phyloP scores from a whole-genome alignment of 1,140 invertebrate genomes.

The Plectrocnemia conspersa region DNA sequence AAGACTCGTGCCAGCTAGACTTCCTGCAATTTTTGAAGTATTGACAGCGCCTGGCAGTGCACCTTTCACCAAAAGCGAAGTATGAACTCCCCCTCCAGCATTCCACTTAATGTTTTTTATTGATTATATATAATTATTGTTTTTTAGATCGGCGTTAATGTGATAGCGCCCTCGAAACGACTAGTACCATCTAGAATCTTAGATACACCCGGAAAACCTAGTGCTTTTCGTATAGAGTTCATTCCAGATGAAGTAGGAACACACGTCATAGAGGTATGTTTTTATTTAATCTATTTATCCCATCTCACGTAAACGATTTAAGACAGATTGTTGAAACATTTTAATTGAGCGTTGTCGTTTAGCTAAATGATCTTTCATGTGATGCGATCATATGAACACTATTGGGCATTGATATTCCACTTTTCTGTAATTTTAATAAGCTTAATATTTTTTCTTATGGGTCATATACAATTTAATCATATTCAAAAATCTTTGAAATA shows the following conservation, averaged over 20 bases:
- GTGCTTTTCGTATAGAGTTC: constrained; percentile 84
- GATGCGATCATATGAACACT: too few species aligned
- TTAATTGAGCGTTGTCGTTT: too few species aligned
- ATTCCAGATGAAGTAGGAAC: constrained; percentile 87
- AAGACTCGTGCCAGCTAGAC: constrained; percentile 79
- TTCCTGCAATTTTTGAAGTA: constrained; percentile 81
- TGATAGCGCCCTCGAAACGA: constrained; percentile 66
- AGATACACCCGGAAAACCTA: constrained; percentile 67
- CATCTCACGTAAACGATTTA: too few species aligned
- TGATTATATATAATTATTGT: neutral
- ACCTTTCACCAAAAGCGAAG: constrained; percentile 51
- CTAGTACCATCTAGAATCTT: constrained; percentile 65
- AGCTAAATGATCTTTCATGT: too few species aligned
- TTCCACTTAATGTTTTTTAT: neutral
- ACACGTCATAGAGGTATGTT: constrained; percentile 77
- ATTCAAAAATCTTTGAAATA: too few species aligned
- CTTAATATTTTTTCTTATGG: too few species aligned
- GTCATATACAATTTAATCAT: too few species aligned
- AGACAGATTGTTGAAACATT: too few species aligned
- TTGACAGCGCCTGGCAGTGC: constrained; percentile 57
- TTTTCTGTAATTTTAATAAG: too few species aligned
- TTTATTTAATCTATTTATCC: neutral
- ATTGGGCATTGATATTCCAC: too few species aligned
- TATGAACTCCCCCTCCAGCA: constrained; percentile 36
- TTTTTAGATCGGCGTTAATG: constrained; percentile 50